Conservation (phyloP, 2,888 invertebrate genomes). For the Sinotaia quadrata region DNA sequence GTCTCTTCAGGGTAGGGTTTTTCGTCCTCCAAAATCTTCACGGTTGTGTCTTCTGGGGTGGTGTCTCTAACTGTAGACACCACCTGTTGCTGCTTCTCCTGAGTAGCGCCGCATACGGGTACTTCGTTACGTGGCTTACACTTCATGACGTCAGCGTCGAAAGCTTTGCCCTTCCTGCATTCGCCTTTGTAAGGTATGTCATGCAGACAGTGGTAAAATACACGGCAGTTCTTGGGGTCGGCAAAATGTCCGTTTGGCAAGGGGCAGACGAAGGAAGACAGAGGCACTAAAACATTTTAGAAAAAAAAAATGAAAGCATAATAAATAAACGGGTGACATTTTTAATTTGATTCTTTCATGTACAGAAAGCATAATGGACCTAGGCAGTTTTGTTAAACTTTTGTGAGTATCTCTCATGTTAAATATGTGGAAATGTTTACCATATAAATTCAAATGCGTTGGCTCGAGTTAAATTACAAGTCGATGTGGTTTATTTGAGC, state of each 20-base stretch:
- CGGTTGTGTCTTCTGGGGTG: neutral
- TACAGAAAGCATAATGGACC: too few relatives aligned
- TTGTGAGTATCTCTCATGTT: too few relatives aligned
- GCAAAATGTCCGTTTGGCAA: slow-evolving; percentile 32
- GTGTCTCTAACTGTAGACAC: neutral
- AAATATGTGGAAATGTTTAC: too few relatives aligned
- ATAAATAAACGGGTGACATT: too few relatives aligned
- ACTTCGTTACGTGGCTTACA: slow-evolving; percentile 11
- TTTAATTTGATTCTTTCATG: too few relatives aligned
- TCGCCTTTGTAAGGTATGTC: slow-evolving; percentile 21
- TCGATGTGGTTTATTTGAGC: too few relatives aligned
- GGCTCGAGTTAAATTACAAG: too few relatives aligned
- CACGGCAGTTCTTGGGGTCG: slow-evolving; percentile 32
- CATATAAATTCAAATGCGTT: too few relatives aligned
- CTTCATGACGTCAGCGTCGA: slow-evolving; percentile 13
- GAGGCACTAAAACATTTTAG: neutral
- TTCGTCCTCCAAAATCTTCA: neutral
- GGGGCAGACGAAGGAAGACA: slow-evolving; percentile 32
- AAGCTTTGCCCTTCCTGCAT: slow-evolving; percentile 12
- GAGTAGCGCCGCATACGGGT: slow-evolving; percentile 10
- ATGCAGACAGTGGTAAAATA: slow-evolving; percentile 27
- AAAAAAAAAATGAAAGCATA: too few relatives aligned
- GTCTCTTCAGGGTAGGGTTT: too few relatives aligned
- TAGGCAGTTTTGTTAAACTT: too few relatives aligned
- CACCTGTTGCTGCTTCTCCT: too few relatives aligned